Evolutionary conservation across 2,113 vertebrate species (phyloP), one percentile per base, ranked within the genome.

Genomic region (Dipodomys stephensi): DNA sequence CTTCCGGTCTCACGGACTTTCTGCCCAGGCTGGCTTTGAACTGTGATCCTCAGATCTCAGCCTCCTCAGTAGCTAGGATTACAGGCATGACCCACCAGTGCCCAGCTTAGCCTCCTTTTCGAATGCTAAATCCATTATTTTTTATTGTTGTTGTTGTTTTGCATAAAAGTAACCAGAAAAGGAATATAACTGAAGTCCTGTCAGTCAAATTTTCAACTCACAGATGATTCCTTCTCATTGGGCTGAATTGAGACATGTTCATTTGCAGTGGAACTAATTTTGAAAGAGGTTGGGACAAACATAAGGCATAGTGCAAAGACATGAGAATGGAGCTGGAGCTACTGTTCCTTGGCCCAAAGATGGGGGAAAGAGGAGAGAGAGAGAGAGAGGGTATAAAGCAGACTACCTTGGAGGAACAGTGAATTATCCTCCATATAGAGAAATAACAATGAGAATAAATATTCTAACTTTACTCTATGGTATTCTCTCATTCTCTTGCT

Each of bases 131-230:
- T 49, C 49, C 49, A 49, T 12, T 49, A 12, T 39, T 39, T 39
- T 39, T 39, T 39, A 1, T 39, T 39, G 39, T 39, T 39, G 39
- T 39, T 39, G 39, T 39, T 39, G 39, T 39, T 39, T 39, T 80
- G 49, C 22, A 92, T 7, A 74, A 92, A 60, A 19, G 87, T 85
- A 95, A 92, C 30, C 9, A n/a, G 85, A 73, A 94, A 94, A 92
- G 13, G 65, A 89, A 88, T 53, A 65, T 74, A 44, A 27, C 68
- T 85, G 32, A 87, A 92, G 44, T 9, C 46, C 6, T 91, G 53
- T 73, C 79, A 69, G 46, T 77, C n/a, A 74, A 18, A 20, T 84
- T 94, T 93, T 46, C 13, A 69, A 92, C 32, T 93, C 89, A 89
- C 25, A 87, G 53, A 68, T 39, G 12, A 68, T 6, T 60, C 1